Conservation (phyloP, 2,113 vertebrate genomes). For the Siniperca knerii region DNA sequence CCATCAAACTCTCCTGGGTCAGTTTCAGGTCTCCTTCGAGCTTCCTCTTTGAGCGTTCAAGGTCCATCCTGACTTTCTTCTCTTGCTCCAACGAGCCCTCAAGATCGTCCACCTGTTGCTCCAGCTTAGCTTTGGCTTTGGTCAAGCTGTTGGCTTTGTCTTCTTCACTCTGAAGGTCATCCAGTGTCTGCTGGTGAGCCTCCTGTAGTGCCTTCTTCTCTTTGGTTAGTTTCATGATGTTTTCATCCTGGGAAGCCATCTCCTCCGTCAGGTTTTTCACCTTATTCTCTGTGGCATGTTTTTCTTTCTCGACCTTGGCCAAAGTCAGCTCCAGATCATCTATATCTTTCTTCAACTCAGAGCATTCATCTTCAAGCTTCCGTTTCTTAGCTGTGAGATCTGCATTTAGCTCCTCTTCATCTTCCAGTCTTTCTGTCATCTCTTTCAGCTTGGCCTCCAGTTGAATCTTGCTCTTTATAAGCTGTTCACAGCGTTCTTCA, state of each 20-base stretch:
- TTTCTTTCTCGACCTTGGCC: slow-evolving; percentile 85
- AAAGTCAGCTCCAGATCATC: slow-evolving; percentile 85
- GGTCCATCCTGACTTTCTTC: slow-evolving; percentile 90
- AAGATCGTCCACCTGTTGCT: slow-evolving; percentile 94
- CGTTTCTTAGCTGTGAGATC: slow-evolving; percentile 95
- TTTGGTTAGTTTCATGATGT: slow-evolving; percentile 91
- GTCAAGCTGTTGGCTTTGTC: slow-evolving; percentile 93
- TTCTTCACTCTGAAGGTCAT: slow-evolving; percentile 95
- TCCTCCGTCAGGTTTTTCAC: slow-evolving; percentile 96
- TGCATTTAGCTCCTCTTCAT: slow-evolving; percentile 93
- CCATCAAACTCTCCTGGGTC: slow-evolving; percentile 89
- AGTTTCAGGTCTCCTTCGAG: slow-evolving; percentile 91
- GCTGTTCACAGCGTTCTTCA: slow-evolving; percentile 93
- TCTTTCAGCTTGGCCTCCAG: slow-evolving; percentile 94
- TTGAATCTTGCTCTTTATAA: slow-evolving; percentile 96
- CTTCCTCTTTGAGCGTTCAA: slow-evolving; percentile 89
- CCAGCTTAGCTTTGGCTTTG: slow-evolving; percentile 93
- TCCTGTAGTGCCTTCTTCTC: slow-evolving; percentile 96
- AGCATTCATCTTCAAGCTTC: slow-evolving; percentile 90
- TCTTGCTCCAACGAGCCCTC: slow-evolving; percentile 91
- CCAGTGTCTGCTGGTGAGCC: slow-evolving; percentile 94
- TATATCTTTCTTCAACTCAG: slow-evolving; percentile 85
- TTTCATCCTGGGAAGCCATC: slow-evolving; percentile 95
- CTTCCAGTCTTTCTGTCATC: slow-evolving; percentile 89
- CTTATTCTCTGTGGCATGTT: slow-evolving; percentile 85